Base-by-base conservation (phyloP, 2,113 vertebrate genomes). In the Leptodactylus fuscus region DNA sequence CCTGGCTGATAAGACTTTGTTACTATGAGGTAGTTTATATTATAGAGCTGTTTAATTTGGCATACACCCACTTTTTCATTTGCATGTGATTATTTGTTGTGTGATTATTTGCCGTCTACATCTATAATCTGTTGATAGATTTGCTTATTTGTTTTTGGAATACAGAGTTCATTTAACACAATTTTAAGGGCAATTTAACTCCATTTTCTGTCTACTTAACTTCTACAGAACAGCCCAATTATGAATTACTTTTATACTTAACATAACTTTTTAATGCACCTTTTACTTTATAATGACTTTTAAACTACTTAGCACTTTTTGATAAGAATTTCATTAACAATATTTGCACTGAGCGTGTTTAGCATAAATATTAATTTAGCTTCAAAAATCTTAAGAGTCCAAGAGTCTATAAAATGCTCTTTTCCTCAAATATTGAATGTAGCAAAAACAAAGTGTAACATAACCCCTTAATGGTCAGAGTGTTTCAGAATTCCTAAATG, bases 161-260 rank as follows among this genome's bases (percentile, higher is more conserved):
- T 16, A n/a, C 65, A 69, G 32, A 69, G 18, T 69, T 69, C 32
- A 69, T 69, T 69, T 69, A 69, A 69, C 65, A 69, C 65, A 69
- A 69, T 69, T 69, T 69, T 69, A 69, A 69, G 32, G 65, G 36
- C 32, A 69, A 69, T 69, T 69, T 69, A 69, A 69, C 65, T 69
- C 29, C 62, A 67, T 67, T 67, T 67, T 69, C 65, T 36, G 7
- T 69, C 65, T 36, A 69, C 32, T 69, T 69, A 69, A 69, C 16
- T 69, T 69, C 18, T 36, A 36, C 18, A 69, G 32, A 69, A 36
- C 16, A 36, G 65, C 16, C 65, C 32, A 69, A 69, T 69, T 69
- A 69, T 36, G 32, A 36, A 36, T 36, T 12, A 69, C 29, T 69
- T 69, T 69, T 69, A 36, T 36, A 69, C 32, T 69, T 36, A 36